Base-by-base conservation (phyloP, 2,888 invertebrate species). In the Cephalotes varians region DNA sequence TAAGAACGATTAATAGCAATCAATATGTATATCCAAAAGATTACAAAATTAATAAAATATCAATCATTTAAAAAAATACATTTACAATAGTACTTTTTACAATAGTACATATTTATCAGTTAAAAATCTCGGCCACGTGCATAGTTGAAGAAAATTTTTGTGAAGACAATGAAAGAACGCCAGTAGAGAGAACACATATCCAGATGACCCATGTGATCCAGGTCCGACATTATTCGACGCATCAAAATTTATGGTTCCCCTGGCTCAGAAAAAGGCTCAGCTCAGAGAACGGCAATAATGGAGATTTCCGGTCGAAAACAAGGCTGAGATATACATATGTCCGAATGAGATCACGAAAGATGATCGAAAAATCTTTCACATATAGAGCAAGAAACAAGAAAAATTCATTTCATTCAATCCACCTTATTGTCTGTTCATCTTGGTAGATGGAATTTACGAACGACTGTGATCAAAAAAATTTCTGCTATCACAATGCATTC, bases 241-340 rank as follows among this genome's bases (percentile, higher is more conserved):
- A 77, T 71, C 77, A 81, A 86, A 88, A 91, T 91, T 91, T 90
- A 91, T 88, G 80, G 83, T 84, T 86, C 80, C 83, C 74, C 47
- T 47, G 73, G 69, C 12, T 74, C n/a, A 58, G 65, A 77, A 34
- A 49, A 37, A 25, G 40, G 54, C 67, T 31, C 69, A 58, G 56
- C 28, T 79, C 82, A 84, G 85, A 90, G 82, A 76, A 83, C 34
- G 44, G 65, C 86, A 85, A 90, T 91, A 91, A 91, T 91, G 86
- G 86, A 91, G 90, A 89, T 90, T 89, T 87, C 79, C 82, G 82
- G 6, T 71, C 47, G 58, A 71, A 87, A 88, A 86, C 73, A 69
- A 82, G 77, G 67, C 76, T 81, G 65, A 82, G 87, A 87, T 81
- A 64, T 62, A 54, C 54, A 49, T 72, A 69, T 37, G 76, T 51